Conservation (phyloP, 2,797 vertebrate species). For the Aulostomus chinensis region DNA sequence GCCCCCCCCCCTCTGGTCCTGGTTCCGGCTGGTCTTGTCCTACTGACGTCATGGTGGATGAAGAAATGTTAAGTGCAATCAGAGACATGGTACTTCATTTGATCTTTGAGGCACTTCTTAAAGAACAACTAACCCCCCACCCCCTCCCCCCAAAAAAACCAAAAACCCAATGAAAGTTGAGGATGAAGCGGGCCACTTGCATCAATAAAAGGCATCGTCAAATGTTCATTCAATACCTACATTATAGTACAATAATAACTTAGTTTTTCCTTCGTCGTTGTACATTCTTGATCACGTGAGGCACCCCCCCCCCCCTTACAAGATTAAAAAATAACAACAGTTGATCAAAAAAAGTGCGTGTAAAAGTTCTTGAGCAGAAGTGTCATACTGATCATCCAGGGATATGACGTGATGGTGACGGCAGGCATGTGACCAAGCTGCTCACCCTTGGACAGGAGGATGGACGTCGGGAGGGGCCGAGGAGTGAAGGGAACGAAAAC, state of each 20-base stretch:
- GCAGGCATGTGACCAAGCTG: constrained; percentile 82
- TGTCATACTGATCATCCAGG: constrained; percentile 65
- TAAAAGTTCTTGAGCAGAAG: constrained; percentile 71
- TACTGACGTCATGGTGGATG: constrained; percentile 3
- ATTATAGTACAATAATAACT: constrained; percentile 74
- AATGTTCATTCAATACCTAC: constrained; percentile 80
- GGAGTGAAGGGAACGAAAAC: constrained; percentile 36
- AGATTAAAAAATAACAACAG: constrained; percentile 42
- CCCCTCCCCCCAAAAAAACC: constrained; percentile 9
- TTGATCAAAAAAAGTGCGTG: constrained; percentile 65
- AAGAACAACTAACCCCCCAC: constrained; percentile 71
- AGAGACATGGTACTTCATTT: constrained; percentile 58
- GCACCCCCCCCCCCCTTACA: constrained; percentile 43
- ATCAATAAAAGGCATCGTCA: constrained; percentile 87
- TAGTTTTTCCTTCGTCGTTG: constrained; percentile 64
- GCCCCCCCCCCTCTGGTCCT: too few species aligned
- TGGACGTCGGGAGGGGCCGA: constrained; percentile 47
- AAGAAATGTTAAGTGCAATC: constrained; percentile 60
- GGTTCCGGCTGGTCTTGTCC: too few species aligned
- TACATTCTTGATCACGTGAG: constrained; percentile 82
- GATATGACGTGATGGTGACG: constrained; percentile 67
- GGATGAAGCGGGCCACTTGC: constrained; percentile 80
- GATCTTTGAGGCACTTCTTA: constrained; percentile 86
- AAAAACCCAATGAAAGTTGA: constrained; percentile 68
- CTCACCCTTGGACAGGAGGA: constrained; percentile 65